Base-by-base conservation (phyloP, 2,113 vertebrate species). In the Cisticola juncidis region DNA sequence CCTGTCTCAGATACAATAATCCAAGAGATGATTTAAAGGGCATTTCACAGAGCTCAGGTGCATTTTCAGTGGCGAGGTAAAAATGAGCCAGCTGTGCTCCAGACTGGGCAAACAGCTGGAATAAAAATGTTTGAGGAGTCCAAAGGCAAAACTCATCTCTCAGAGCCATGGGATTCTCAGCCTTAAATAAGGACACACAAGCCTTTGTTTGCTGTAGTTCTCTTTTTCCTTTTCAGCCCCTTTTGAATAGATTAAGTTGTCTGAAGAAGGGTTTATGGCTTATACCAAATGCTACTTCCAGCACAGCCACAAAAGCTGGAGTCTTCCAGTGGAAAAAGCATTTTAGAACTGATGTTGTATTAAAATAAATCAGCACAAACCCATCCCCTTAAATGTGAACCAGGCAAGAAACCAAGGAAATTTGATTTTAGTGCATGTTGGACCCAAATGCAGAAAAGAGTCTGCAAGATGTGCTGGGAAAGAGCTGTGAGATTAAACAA, bases 211-310 rank as follows among this genome's bases (percentile, higher is more conserved):
- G 54, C 62, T 90, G 14, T 18, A 51, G 36, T 33, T 66, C 20
- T 87, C 14, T 20, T 56, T 47, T 51, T 31, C 35, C 58, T 78
- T 86, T 74, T 72, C 93, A 83, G 76, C 64, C 83, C 65, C 71
- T 68, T 96, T 72, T 91, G 79, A 86, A 70, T 9, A 78, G 53
- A 93, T 88, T 54, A 69, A 92, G 36, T 79, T 91, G 78, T 81
- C 85, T 91, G 64, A 81, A 90, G 42, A 3, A 51, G 44, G 20
- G 71, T 74, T 88, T 83, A 22, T 71, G 80, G 48, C 16, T 95
- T 81, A 42, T 9, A 47, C 71, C 92, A 92, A 96, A 86, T 45
- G 64, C 88, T 84, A 9, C 94, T 95, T 88, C 56, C 64, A 88
- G 82, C 57, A 48, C 26, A 74, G 79, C 29, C 88, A 88, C 69